Conservation (phyloP, 2,888 invertebrate genomes). For the Drosophila meridionalis region DNA sequence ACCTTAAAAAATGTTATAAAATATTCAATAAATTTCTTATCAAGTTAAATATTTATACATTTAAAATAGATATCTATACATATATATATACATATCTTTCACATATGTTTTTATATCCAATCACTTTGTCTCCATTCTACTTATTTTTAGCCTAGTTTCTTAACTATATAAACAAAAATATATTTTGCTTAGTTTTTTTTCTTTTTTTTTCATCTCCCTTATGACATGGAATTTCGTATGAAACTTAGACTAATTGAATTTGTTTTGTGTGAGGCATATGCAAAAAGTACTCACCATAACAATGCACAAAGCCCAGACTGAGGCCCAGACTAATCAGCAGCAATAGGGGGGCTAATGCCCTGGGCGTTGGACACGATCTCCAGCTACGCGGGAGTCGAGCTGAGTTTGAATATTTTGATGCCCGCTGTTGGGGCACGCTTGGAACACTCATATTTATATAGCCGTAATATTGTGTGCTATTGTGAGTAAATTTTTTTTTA, state of each 20-base stretch:
- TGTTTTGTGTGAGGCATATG: conserved; percentile 15
- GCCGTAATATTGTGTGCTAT: conserved; percentile 50
- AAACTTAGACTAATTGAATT: conserved; percentile 40
- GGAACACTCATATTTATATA: conserved; percentile 80
- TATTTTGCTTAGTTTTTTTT: background rate
- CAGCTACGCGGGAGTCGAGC: conserved; percentile 28
- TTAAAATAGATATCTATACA: too few species aligned
- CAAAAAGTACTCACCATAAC: conserved; percentile 72
- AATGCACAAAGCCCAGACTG: conserved; percentile 66
- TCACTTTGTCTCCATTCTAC: too few species aligned
- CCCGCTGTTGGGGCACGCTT: conserved; percentile 74
- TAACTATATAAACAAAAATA: background rate
- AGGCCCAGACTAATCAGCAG: conserved; percentile 70
- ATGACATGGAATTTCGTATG: conserved; percentile 4
- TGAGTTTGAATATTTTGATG: conserved; percentile 43
- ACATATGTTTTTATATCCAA: background rate
- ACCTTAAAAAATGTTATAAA: too few species aligned
- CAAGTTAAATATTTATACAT: too few species aligned
- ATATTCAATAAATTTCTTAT: too few species aligned
- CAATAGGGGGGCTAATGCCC: conserved; percentile 55
- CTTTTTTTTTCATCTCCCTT: background rate
- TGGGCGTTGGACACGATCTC: conserved; percentile 38
- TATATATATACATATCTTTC: too few species aligned
- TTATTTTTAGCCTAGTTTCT: conserved; percentile 1
- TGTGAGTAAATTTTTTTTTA: conserved; percentile 33